Evolutionary conservation across 2,888 invertebrate genomes (phyloP), one percentile per base, ranked within the genome.

Genomic region (Harpalus rubripes): DNA sequence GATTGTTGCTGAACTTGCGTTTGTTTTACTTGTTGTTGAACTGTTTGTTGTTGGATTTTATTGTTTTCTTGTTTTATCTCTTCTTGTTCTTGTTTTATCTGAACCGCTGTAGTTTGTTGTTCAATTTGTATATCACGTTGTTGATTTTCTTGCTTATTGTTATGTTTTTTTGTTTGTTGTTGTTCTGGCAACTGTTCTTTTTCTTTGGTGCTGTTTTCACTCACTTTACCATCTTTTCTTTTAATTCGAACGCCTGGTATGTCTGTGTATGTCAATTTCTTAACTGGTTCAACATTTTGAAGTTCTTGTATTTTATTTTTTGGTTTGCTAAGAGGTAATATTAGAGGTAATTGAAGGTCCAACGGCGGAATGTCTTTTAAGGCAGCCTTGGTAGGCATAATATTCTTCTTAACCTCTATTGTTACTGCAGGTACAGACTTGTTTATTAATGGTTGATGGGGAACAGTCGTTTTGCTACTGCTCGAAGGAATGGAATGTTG

Each of bases 181-280:
- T 59, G 18, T 4, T 59, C 16, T 59, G 59, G 59, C 59, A 59
- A 18, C 59, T 18, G 16, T 41, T n/a, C 7, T 74, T 72, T 18
- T 12, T 12, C 41, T 72, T 39, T 39, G 7, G 10, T n/a, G 8
- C 15, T 41, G 2, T 44, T 15, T 32, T 68, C 26, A 3, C 4
- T 10, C 5, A 52, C 0, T 52, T 8, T 15, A 52, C 0, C 56
- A 26, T 78, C 59, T 32, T 78, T 78, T 1, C 78, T n/a, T 32
- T 78, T 78, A 7, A 58, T 58, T 56, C 32, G 15, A 32, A 58
- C 7, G 22, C 78, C 78, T 10, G 78, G 59, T 10, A 74, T 44
- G 15, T 16, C 72, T 0, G 16, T 15, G 16, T 74, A 74, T 7
- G 15, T 12, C 16, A 68, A 0, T 39, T 44, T 74, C 12, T 26